These are phyloP conservation scores for Ichneumon xanthorius DNA, from an alignment of 2,888 invertebrate species.

Conservation along the genomic window DNA sequence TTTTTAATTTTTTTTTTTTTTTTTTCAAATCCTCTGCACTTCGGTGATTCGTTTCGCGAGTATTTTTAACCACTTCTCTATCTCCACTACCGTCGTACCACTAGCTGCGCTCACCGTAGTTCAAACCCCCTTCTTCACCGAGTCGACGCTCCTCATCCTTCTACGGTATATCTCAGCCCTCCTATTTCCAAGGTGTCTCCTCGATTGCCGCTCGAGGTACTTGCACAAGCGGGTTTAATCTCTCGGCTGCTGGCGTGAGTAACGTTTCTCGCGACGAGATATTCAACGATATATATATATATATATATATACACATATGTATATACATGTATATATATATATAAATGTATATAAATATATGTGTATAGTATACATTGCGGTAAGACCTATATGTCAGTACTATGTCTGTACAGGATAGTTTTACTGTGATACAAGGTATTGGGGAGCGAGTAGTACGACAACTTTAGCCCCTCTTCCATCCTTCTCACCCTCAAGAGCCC, in stretches of 20 bases:
- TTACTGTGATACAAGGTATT: constrained; percentile 31
- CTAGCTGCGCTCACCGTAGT: constrained; percentile 11
- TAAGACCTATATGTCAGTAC: not conserved
- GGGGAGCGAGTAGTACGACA: constrained; percentile 30
- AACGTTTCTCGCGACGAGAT: constrained; percentile 44
- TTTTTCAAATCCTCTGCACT: constrained; percentile 53
- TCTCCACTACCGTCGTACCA: constrained; percentile 22
- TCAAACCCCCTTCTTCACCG: constrained; percentile 26
- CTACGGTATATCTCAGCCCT: constrained; percentile 39
- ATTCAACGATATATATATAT: constrained; percentile 12
- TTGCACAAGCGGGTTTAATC: constrained; percentile 55
- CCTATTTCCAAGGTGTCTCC: constrained; percentile 49
- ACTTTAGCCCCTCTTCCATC: constrained; percentile 34
- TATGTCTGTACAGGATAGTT: constrained; percentile 18
- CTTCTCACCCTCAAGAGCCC: constrained; percentile 39
- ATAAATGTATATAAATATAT: not conserved
- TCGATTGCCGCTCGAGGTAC: constrained; percentile 52
- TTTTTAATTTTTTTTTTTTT: not conserved
- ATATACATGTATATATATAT: not conserved
- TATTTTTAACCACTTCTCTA: constrained; percentile 61
- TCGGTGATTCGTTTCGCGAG: constrained; percentile 64
- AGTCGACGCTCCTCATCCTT: constrained; percentile 44
- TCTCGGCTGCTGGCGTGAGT: constrained; percentile 48
- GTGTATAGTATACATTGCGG: constrained; percentile 11
- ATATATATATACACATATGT: not conserved